Evolutionary conservation across 64 coral and sea anemone genomes (phyloP).

Genomic region (Catalaphyllia jardinei): DNA sequence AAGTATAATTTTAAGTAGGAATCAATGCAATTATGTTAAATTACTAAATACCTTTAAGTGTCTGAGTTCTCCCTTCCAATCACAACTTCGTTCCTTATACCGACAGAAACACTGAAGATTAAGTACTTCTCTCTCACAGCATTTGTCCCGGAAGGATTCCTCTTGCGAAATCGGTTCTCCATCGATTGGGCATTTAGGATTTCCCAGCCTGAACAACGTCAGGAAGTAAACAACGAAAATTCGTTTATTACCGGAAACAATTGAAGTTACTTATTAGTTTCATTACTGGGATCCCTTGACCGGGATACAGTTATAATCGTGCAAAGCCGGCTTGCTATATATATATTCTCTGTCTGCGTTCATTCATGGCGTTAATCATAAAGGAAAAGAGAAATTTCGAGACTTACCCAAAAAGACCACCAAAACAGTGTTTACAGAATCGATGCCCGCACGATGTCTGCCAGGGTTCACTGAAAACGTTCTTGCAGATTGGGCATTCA

Average conservation of each 20-base stretch:
- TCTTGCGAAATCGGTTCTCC: constrained; percentile 9
- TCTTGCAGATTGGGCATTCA: constrained; percentile 22
- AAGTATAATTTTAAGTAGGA: no score
- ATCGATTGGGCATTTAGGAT: constrained; percentile 52
- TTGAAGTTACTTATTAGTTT: no score
- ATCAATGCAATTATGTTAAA: no score
- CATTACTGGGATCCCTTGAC: no score
- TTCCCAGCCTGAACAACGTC: constrained; percentile 10
- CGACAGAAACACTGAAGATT: constrained; percentile 61
- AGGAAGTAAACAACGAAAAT: background rate
- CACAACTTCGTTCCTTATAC: constrained; percentile 40
- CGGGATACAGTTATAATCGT: no score
- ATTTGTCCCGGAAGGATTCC: constrained; percentile 57
- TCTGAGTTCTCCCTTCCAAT: constrained; percentile 59
- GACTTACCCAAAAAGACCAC: constrained; percentile 22
- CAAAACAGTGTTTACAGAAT: constrained; percentile 18
- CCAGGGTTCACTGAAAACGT: constrained; percentile 9
- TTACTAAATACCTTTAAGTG: constrained; percentile 32
- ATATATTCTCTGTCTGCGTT: no score
- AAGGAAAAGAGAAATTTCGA: background rate
- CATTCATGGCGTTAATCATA: no score
- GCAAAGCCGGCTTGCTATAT: no score
- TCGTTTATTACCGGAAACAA: no score
- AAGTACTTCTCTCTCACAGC: constrained; percentile 56
- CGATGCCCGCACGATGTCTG: constrained; percentile 37